A percentile compares a stretch with the other conserved stretches of the same genome.
phyloP scores from a whole-genome alignment of 2,113 vertebrate genomes.

The Bolborhynchus lineola region DNA sequence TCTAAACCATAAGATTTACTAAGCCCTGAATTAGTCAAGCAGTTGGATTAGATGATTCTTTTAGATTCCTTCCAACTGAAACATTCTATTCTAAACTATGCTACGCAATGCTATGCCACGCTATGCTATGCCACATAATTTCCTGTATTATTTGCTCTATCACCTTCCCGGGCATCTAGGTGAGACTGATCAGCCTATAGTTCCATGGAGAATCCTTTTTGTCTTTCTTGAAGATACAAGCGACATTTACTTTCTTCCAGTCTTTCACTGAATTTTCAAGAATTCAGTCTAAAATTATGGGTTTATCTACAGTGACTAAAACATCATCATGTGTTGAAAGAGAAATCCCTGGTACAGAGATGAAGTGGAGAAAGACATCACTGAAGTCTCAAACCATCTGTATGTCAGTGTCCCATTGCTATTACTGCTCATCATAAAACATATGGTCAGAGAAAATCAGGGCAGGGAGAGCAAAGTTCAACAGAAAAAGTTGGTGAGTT shows the following conservation, averaged over 20 bases:
- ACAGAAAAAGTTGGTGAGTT: background rate
- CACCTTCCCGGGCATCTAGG: background rate
- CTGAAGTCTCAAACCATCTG: constrained; percentile 1
- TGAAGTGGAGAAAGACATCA: background rate
- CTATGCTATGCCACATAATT: accelerated
- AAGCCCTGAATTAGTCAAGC: background rate
- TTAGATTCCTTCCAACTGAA: background rate
- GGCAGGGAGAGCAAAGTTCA: background rate
- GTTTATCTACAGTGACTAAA: background rate
- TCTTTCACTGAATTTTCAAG: background rate
- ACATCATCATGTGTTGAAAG: background rate
- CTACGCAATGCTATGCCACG: background rate
- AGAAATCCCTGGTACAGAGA: background rate
- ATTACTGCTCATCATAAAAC: background rate
- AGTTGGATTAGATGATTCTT: background rate
- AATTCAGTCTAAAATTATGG: background rate
- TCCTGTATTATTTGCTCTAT: background rate
- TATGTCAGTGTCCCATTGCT: background rate
- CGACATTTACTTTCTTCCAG: background rate
- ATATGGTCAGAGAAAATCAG: constrained; percentile 5
- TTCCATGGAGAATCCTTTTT: background rate
- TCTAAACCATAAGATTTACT: background rate
- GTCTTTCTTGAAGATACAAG: background rate
- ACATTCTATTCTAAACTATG: background rate
- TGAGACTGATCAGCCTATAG: background rate